A percentile compares a stretch with the other conserved stretches of the same genome.
phyloP scores from a whole-genome alignment of 2,797 vertebrate genomes.

The Myotis pilosus region DNA sequence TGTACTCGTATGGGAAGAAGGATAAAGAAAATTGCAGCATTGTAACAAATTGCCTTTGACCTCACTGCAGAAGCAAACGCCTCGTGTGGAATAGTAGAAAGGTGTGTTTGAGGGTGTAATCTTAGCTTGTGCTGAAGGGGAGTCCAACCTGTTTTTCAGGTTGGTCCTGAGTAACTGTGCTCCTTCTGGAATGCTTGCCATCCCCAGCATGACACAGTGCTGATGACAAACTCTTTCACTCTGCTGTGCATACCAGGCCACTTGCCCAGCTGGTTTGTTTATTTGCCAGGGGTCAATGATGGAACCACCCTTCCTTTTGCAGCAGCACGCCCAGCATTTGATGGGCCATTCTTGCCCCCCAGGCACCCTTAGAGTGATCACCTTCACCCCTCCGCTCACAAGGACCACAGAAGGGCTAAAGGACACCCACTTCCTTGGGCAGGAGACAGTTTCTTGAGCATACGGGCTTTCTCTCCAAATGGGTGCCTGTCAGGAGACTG shows the following conservation, averaged over 20 bases:
- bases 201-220: slow-evolving; percentile 82
- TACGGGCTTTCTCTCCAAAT: background rate
- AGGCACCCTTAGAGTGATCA: background rate
- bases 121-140: slow-evolving; percentile 81
- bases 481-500: background rate
- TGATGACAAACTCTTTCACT: slow-evolving; percentile 77
- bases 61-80: slow-evolving; percentile 77
- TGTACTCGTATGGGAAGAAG: slow-evolving; percentile 56
- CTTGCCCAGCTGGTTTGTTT: slow-evolving; percentile 51
- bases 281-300: slow-evolving; percentile 37
- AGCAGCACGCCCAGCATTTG: background rate
- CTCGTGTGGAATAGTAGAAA: slow-evolving; percentile 81
- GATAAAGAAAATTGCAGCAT: slow-evolving; percentile 81
- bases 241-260: background rate
- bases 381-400: fast-evolving
- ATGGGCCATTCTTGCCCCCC: background rate
- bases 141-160: slow-evolving; percentile 87
- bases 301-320: background rate
- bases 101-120: slow-evolving; percentile 85
- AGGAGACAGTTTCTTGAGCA: background rate
- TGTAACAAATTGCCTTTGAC: slow-evolving; percentile 83
- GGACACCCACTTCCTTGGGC: background rate
- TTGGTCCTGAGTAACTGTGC: slow-evolving; percentile 85
- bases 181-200: slow-evolving; percentile 81
- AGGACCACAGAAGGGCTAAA: background rate